Evolutionary conservation across 2,888 invertebrate genomes (phyloP), one percentile per base, ranked within the genome.

Genomic region (Drosophila suboccidentalis): DNA sequence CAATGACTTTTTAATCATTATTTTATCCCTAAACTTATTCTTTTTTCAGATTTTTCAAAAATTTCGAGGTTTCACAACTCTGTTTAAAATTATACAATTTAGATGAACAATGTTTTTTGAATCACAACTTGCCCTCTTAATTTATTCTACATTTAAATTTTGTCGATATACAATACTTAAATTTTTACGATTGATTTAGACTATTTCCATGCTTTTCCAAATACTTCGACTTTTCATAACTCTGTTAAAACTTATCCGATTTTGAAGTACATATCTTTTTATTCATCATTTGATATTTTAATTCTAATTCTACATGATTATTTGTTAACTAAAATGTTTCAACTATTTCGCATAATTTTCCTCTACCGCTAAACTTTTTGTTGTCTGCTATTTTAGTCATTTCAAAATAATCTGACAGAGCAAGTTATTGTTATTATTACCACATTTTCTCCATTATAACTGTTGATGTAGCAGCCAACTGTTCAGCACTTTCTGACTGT

Each of bases 371-470:
- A 47, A 29, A 15, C 32, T 13, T 11, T 34, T 9, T 6, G 1
- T 17, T 66, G 67, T 66, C 59, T 70, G 81, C 80, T 59, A 75
- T 78, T 71, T 83, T 72, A 74, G 83, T 70, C 74, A 70, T 72
- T 80, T 83, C 70, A 83, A 84, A 77, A 80, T 70, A 87, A 87
- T 83, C 65, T 87, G 87, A 66, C 80, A 83, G 34, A 70, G 55
- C 50, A 69, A 82, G 74, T 89, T 83, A 87, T 77, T 80, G 71
- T 89, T 86, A 77, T 75, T 60, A 60, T 70, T 50, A 71, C 60
- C 65, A 55, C 51, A 74, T 72, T 68, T 62, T 46, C 9, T 39
- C 36, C 53, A 32, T 22, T 69, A 72, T 72, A 77, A 80, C 66
- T 87, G 84, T 80, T 74, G 49, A 70, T 83, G 70, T 57, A 65